Conservation (phyloP, 53 echinoderm and acorn worm species). For the Echinarachnius parma region DNA sequence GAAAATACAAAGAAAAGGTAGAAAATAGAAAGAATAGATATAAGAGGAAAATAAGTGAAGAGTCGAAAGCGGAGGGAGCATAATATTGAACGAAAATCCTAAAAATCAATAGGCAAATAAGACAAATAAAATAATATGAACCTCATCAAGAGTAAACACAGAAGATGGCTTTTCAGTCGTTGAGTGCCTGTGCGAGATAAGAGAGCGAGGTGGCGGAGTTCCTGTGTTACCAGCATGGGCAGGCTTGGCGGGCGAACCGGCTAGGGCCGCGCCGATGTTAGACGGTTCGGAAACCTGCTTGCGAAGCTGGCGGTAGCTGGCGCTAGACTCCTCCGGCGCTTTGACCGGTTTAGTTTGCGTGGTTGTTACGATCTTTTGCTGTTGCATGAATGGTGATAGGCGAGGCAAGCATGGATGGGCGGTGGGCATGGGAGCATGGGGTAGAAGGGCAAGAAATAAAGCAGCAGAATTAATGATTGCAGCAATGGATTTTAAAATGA, state of each 20-base stretch:
- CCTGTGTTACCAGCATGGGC: not conserved
- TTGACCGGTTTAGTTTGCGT: constrained; percentile 12
- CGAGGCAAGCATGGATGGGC: not conserved
- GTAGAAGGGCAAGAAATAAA: no score
- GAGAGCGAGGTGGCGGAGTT: not conserved
- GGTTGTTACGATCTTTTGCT: constrained; percentile 23
- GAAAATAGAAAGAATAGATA: no score
- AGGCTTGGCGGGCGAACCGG: not conserved
- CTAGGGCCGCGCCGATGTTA: constrained; percentile 13
- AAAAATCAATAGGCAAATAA: no score
- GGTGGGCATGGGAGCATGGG: not conserved
- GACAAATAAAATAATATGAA: constrained; percentile 38
- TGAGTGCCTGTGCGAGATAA: constrained; percentile 7
- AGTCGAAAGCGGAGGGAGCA: no score
- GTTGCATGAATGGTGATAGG: not conserved
- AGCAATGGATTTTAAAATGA: no score
- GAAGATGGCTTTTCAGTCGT: constrained; percentile 46
- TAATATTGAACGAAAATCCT: no score
- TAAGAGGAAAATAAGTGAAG: no score
- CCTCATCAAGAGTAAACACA: constrained; percentile 60
- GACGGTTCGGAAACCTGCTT: constrained; percentile 57
- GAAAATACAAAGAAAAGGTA: no score
- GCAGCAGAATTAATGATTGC: no score
- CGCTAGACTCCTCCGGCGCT: constrained; percentile 21
- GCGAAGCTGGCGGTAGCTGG: constrained; percentile 52